Evolutionary conservation across 1,140 invertebrate species (phyloP).

Genomic region (Apis mellifera): Amel_HAv3.1 CM009931.2:9474001-9474500

Average conservation of each 20-base stretch:
- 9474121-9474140: too few species aligned
- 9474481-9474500: neutral
- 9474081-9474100: too few species aligned
- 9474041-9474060: too few species aligned
- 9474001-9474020: too few species aligned
- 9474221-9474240: neutral
- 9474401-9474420: neutral
- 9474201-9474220: conserved; percentile 10
- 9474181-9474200: neutral
- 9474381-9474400: too few species aligned
- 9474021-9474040: too few species aligned
- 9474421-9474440: neutral
- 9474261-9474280: conserved; percentile 3
- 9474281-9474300: neutral
- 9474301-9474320: neutral
- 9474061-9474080: too few species aligned
- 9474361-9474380: too few species aligned
- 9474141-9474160: too few species aligned
- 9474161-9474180: neutral
- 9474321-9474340: too few species aligned
- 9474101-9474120: too few species aligned
- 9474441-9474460: neutral
- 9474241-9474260: neutral
- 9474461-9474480: neutral
- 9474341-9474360: too few species aligned